A percentile compares a stretch with the other conserved stretches of the same genome.
phyloP scores from a whole-genome alignment of 2,797 vertebrate species.

The Thripadectes ignobilis region DNA sequence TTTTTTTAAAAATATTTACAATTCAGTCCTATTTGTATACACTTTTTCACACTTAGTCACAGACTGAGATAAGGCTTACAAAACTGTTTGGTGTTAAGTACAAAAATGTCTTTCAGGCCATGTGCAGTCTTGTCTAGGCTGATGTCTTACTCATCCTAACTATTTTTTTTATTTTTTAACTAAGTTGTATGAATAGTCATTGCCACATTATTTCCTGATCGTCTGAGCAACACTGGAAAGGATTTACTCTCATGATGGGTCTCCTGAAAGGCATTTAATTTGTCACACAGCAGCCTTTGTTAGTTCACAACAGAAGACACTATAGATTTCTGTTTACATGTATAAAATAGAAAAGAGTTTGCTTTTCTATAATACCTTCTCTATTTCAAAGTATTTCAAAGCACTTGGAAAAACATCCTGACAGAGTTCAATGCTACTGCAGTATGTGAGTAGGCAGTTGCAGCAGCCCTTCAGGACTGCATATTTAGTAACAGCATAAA shows the following conservation, averaged over 20 bases:
- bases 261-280: constrained; percentile 44
- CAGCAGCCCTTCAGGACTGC: constrained; percentile 22
- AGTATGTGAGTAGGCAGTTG: neutral
- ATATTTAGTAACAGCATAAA: constrained; percentile 32
- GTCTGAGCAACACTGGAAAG: constrained; percentile 38
- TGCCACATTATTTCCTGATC: neutral
- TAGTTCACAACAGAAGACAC: constrained; percentile 34
- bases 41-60: neutral
- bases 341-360: constrained; percentile 34
- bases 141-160: neutral
- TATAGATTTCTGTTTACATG: constrained; percentile 63
- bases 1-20: neutral
- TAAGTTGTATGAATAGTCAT: neutral
- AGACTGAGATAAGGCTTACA: neutral
- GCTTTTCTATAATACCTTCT: constrained; percentile 24
- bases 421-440: constrained; percentile 32
- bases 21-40: neutral
- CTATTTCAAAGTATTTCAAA: constrained; percentile 55
- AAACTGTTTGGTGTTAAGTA: neutral
- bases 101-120: neutral
- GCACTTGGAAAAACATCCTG: constrained; percentile 16
- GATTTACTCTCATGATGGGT: neutral
- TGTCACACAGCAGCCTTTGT: constrained; percentile 45
- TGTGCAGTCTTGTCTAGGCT: neutral
- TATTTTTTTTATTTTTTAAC: neutral